A percentile compares a stretch with the other conserved stretches of the same genome.
Conservation (phyloP, 1,140 invertebrate species). For the Zaprionus capensis region DNA sequence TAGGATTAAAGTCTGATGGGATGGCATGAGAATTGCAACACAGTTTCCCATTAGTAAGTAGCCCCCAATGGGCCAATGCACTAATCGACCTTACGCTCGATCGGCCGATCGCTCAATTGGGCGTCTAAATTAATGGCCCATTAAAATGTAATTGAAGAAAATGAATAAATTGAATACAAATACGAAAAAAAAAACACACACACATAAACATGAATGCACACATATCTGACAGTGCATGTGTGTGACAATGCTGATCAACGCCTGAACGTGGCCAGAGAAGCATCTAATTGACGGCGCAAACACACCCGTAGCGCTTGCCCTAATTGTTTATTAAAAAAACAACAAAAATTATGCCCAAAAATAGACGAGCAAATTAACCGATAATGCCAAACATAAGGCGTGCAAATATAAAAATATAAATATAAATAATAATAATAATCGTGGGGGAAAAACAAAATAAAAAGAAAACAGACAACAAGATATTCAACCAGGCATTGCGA, state of each 20-base stretch:
- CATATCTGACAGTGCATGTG: background rate
- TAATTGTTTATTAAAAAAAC: slow-evolving; percentile 71
- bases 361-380: slow-evolving; percentile 53
- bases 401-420: slow-evolving; percentile 31
- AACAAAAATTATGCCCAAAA: slow-evolving; percentile 67
- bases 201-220: background rate
- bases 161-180: slow-evolving; percentile 56
- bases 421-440: slow-evolving; percentile 8
- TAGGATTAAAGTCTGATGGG: background rate
- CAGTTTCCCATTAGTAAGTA: background rate
- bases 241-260: slow-evolving; percentile 29
- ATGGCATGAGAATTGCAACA: background rate
- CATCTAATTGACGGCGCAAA: slow-evolving; percentile 61
- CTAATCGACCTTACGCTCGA: slow-evolving; percentile 27
- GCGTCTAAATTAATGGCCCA: slow-evolving; percentile 59
- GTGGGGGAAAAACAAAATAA: slow-evolving; percentile 2
- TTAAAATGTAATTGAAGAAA: slow-evolving; percentile 65
- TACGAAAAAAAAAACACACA: slow-evolving; percentile 1
- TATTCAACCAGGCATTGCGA: slow-evolving; percentile 22
- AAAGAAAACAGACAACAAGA: background rate
- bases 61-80: background rate
- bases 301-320: slow-evolving; percentile 21
- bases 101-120: slow-evolving; percentile 54
- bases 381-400: slow-evolving; percentile 45
- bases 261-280: slow-evolving; percentile 16